phyloP scores from a whole-genome alignment of 2,113 vertebrate species.

The Calonectris borealis region DNA sequence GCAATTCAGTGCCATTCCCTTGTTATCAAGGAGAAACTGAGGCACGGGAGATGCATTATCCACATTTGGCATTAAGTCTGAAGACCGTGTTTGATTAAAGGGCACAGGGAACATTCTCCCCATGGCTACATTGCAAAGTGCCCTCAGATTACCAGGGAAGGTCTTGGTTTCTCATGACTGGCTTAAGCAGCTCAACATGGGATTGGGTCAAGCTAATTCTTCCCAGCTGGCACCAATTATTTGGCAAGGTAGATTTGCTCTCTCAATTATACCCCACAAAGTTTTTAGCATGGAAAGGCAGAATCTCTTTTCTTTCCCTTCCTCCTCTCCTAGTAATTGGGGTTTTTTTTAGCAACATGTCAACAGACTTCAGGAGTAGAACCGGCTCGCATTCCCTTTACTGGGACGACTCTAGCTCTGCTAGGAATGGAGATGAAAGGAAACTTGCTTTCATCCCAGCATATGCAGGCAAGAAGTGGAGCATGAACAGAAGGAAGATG shows the following conservation, averaged over 20 bases:
- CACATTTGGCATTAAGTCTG: neutral
- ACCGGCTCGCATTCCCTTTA: slow-evolving; percentile 6
- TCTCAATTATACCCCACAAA: neutral
- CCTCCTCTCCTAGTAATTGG: neutral
- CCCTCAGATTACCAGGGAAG: neutral
- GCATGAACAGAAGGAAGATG: slow-evolving; percentile 23
- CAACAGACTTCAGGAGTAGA: slow-evolving; percentile 39
- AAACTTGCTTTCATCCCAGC: slow-evolving; percentile 45
- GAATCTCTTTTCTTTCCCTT: neutral
- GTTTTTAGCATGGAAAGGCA: slow-evolving; percentile 6
- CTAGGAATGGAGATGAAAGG: slow-evolving; percentile 63
- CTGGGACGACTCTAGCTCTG: slow-evolving; percentile 44
- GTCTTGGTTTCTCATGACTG: neutral
- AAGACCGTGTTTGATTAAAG: neutral
- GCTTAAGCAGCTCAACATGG: neutral
- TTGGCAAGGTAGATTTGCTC: neutral
- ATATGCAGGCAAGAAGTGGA: slow-evolving; percentile 52
- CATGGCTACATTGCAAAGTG: neutral
- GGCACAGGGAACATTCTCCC: neutral
- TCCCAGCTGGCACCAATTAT: slow-evolving; percentile 7
- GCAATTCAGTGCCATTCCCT: neutral
- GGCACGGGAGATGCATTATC: neutral
- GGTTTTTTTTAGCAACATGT: neutral
- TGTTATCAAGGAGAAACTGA: neutral
- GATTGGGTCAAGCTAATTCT: neutral